Percentiles rank a stretch among this genome's conserved stretches.
phyloP scores from a whole-genome alignment of 1,140 invertebrate species.

The Cyphomyrmex costatus region DNA sequence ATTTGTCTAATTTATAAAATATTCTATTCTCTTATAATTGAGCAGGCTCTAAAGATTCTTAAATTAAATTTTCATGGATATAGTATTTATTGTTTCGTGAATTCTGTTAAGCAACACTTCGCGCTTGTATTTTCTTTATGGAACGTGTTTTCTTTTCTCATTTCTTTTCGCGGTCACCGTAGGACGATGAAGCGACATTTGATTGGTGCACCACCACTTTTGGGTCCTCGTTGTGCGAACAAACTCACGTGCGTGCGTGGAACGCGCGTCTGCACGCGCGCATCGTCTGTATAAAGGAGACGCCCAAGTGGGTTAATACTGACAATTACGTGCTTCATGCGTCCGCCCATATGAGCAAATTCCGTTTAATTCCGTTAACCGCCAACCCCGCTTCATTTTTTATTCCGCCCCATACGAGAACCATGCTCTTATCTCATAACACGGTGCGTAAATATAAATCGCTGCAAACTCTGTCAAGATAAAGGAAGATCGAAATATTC shows the following conservation, averaged over 20 bases:
- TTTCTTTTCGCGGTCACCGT: constrained; percentile 48
- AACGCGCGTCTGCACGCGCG: constrained; percentile 66
- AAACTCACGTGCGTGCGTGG: constrained; percentile 30
- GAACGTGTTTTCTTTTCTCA: background rate
- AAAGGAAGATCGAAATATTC: constrained; percentile 12
- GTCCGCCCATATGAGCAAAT: constrained; percentile 76
- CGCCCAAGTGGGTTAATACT: constrained; percentile 82
- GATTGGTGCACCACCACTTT: constrained; percentile 68
- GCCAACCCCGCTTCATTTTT: constrained; percentile 53
- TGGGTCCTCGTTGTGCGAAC: background rate
- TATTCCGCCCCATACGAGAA: constrained; percentile 5
- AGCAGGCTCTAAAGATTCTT: background rate
- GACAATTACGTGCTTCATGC: constrained; percentile 77
- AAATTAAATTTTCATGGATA: constrained; percentile 11
- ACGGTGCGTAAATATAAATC: constrained; percentile 2
- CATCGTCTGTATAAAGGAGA: constrained; percentile 74
- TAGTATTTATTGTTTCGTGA: background rate
- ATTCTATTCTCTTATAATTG: background rate
- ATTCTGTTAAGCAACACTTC: constrained; percentile 35
- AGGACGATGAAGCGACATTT: constrained; percentile 52
- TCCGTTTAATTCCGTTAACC: constrained; percentile 75
- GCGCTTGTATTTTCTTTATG: constrained; percentile 27
- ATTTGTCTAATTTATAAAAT: constrained; percentile 1
- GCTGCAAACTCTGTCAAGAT: background rate
- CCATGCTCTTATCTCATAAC: background rate